Base-by-base conservation (phyloP, 2,888 invertebrate genomes). In the Drosophila mimetica region DNA sequence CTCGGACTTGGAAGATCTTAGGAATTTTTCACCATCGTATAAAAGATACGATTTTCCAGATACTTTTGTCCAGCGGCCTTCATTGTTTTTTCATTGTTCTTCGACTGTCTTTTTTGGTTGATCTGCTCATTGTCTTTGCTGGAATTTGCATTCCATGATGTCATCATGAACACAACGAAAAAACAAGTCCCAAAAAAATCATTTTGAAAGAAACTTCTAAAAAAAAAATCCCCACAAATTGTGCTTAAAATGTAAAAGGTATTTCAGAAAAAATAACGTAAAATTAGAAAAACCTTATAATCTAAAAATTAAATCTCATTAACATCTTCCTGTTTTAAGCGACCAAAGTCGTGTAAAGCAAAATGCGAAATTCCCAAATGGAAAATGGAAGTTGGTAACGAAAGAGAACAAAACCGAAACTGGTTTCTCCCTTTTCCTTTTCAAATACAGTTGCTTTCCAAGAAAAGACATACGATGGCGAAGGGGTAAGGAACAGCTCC, bases 361-460 rank as follows among this genome's bases (percentile, higher is more conserved):
- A 37, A 59, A 14, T 34, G 44, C 42, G 61, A 64, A 57, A 47
- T 77, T 74, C 75, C 70, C 74, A 82, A 85, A 82, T 72, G 76
- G 77, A 86, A 85, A 86, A 79, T 77, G 81, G 81, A 79, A 85
- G 79, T 82, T 74, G 47, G 59, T 9, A 52, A 65, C 51, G 58
- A 66, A 46, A 50, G 41, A 64, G 34, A 67, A 46, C 36, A 69
- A 55, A 73, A 74, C 69, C 52, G 52, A 79, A 86, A 83, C 85
- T 70, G 75, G 71, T 84, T 84, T 84, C 86, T 87, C 84, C 84
- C 84, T 90, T 90, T 90, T 90, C 84, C 91, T 90, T 91, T 90
- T 91, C 89, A 90, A 90, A 90, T 90, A 90, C 90, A 90, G 90
- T 90, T 90, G 86, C 86, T 88, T 90, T 89, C 89, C 78, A 75